Conservation (phyloP, 2,888 invertebrate species). For the Temnothorax unifasciatus region DNA sequence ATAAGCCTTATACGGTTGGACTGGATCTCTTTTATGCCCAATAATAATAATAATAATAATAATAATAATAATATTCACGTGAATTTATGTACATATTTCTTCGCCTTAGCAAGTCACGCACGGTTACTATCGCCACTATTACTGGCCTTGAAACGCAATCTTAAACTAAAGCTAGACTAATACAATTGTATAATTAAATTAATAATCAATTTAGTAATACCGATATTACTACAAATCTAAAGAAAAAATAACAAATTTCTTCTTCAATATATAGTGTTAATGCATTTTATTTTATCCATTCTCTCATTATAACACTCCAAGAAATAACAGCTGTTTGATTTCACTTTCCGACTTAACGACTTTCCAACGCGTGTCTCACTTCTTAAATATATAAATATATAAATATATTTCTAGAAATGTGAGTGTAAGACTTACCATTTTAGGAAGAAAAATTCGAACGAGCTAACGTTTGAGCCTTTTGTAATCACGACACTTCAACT, state of each 20-base stretch:
- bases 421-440: not conserved
- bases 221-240: no score
- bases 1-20: no score
- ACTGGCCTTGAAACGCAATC: no score
- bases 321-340: not conserved
- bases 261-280: not conserved
- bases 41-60: no score
- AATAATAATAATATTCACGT: no score
- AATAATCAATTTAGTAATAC: no score
- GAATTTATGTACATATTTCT: no score
- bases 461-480: not conserved
- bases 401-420: not conserved
- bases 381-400: not conserved
- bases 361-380: not conserved
- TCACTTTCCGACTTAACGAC: not conserved
- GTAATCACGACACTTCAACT: not conserved
- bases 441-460: not conserved
- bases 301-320: not conserved
- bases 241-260: not conserved
- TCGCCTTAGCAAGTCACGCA: no score
- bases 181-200: no score
- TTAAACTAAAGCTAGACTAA: no score
- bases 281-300: not conserved
- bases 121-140: no score
- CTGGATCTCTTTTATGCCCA: no score